These are phyloP conservation scores for Leptopilina myrica DNA, from an alignment of 2,888 invertebrate genomes.

Conservation along the genomic window DNA sequence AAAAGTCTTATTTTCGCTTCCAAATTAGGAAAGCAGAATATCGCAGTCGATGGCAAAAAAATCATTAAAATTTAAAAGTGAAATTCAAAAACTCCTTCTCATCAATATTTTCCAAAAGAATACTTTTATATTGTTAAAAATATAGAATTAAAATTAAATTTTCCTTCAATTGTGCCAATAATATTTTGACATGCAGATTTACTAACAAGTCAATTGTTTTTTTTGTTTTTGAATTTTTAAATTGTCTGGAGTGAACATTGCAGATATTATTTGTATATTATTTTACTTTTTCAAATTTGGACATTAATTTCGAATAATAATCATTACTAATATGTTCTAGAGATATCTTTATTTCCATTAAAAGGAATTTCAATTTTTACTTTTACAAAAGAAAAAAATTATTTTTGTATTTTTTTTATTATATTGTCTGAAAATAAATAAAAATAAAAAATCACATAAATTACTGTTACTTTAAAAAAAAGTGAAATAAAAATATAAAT, in stretches of 20 bases:
- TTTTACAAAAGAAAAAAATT: no score
- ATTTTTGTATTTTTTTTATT: no score
- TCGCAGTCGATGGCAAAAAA: not conserved
- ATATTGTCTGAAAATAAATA: no score
- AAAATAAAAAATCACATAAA: not conserved
- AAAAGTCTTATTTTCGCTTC: not conserved
- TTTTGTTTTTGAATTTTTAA: conserved; percentile 40
- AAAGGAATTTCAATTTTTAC: no score
- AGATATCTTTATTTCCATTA: no score
- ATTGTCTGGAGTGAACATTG: not conserved
- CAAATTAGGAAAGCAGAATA: conserved; percentile 2
- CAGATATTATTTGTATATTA: not conserved
- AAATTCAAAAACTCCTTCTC: not conserved
- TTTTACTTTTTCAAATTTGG: not conserved
- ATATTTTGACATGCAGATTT: conserved; percentile 11
- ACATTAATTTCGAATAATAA: no score
- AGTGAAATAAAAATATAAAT: not conserved
- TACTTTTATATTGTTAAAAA: not conserved
- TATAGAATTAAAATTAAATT: conserved; percentile 17
- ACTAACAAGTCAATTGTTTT: conserved; percentile 51
- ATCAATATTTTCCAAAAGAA: not conserved
- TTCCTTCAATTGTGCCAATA: not conserved
- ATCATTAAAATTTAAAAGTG: not conserved
- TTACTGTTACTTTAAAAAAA: not conserved
- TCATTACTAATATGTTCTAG: no score